Evolutionary conservation across 2,888 invertebrate genomes (phyloP), one percentile per base, ranked within the genome.

Genomic region (Ophioninae sp.): DNA sequence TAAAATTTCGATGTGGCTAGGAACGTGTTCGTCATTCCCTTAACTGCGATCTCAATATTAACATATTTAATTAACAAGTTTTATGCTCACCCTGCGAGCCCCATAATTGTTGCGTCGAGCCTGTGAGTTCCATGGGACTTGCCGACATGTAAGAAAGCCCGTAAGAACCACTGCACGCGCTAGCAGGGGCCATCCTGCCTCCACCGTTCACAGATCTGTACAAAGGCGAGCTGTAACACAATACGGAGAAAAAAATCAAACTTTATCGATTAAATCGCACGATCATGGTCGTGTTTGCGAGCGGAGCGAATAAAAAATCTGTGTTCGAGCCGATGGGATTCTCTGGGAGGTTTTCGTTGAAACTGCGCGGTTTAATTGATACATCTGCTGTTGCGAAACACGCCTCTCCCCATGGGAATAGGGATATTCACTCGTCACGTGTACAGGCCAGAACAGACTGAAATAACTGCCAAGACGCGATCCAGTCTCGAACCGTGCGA

Each of bases 51-150:
- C 10, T 13, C 50, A 17, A 50, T 17, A 30, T 30, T 30, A 3
- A 30, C 30, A 30, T 30, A 30, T 30, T 30, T 30, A 6, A 17
- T 50, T 13, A 17, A 21, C 8, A 79, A 44, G 39, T 39, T 0
- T 23, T 0, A 64, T 23, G 70, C 81, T 85, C 86, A 91, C 92
- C 89, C 87, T 89, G 90, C 17, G 88, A 64, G 7, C 83, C 78
- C 92, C 91, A 92, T 0, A 91, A 80, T 65, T 89, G 90, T 70
- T 90, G 90, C 5, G 89, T 81, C 8, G 91, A 86, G 3, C 87
- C 81, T 8, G 89, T 82, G 6, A 91, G 77, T 61, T 92, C 92
- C 21, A 91, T 86, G 0, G 91, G 88, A 68, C 89, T 91, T 79
- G 84, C 85, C 5, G 89, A 85, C 87, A 91, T 91, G 79, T 91